Evolutionary conservation across 2,888 invertebrate genomes (phyloP).

Genomic region (Microchrysa polita): DNA sequence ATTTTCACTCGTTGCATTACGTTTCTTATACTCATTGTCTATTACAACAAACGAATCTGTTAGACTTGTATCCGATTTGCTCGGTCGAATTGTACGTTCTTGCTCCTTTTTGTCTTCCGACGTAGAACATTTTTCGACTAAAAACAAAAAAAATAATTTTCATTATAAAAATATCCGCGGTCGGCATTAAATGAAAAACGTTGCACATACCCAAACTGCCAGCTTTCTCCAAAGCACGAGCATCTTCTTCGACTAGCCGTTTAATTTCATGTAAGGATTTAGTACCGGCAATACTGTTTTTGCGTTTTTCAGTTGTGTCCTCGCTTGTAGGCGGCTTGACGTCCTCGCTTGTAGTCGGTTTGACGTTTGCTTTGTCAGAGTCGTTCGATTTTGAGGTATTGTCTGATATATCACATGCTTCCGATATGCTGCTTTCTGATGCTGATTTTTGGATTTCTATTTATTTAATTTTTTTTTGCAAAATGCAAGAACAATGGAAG

Average conservation of each 20-base stretch:
- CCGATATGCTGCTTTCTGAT: conserved; percentile 89
- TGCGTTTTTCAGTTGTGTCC: conserved; percentile 55
- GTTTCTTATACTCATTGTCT: conserved; percentile 62
- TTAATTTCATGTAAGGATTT: conserved; percentile 64
- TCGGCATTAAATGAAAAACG: too few species aligned
- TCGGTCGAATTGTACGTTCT: conserved; percentile 78
- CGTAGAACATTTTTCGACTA: conserved; percentile 57
- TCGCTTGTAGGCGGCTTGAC: conserved; percentile 36
- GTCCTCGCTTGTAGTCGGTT: conserved; percentile 34
- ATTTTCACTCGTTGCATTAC: conserved; percentile 57
- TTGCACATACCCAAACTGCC: conserved; percentile 53
- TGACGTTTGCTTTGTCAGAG: conserved; percentile 64
- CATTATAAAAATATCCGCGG: not conserved
- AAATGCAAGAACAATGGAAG: too few species aligned
- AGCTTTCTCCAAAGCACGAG: conserved; percentile 52
- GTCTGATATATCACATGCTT: conserved; percentile 77
- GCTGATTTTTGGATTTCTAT: conserved; percentile 79
- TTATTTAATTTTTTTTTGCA: too few species aligned
- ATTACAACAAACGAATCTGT: conserved; percentile 91
- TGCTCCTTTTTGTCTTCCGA: conserved; percentile 61
- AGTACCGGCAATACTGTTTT: conserved; percentile 62
- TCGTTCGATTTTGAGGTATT: conserved; percentile 77
- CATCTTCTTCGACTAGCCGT: conserved; percentile 59
- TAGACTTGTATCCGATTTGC: conserved; percentile 91
- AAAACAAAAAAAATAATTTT: conserved; percentile 23